phyloP scores from a whole-genome alignment of 1,140 invertebrate genomes.

The Reticulitermes speratus region DNA sequence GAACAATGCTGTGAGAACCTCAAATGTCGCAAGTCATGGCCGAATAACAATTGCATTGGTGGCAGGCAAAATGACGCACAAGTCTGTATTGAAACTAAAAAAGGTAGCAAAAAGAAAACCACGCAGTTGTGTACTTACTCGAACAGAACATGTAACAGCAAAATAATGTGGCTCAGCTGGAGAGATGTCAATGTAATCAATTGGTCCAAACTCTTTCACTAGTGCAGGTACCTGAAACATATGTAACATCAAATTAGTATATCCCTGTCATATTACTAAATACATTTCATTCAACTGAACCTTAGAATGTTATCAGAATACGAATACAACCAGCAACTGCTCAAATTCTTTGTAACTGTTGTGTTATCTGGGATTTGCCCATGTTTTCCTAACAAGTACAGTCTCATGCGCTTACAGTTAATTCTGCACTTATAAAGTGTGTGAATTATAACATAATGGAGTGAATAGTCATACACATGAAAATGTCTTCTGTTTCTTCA shows the following conservation, averaged over 20 bases:
- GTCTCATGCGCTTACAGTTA: background rate
- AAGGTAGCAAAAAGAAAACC: too few species aligned
- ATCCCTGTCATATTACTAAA: background rate
- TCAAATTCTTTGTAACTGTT: background rate
- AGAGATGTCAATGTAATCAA: conserved; percentile 89
- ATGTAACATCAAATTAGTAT: background rate
- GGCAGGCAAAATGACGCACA: too few species aligned
- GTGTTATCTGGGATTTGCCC: background rate
- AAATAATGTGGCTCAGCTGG: conserved; percentile 83
- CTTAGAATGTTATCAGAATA: background rate
- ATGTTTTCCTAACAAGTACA: background rate
- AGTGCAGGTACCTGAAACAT: conserved; percentile 75
- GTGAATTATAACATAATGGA: too few species aligned
- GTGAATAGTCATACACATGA: too few species aligned
- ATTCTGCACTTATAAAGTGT: too few species aligned
- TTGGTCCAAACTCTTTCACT: conserved; percentile 88
- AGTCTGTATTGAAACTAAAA: too few species aligned
- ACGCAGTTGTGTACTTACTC: conserved; percentile 55
- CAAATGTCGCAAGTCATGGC: too few species aligned
- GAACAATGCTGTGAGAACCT: too few species aligned
- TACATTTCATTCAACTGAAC: background rate
- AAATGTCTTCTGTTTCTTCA: too few species aligned
- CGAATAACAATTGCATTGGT: too few species aligned
- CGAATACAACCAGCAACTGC: background rate
- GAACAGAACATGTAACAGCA: conserved; percentile 85